A percentile compares a stretch with the other conserved stretches of the same genome.
phyloP scores from a whole-genome alignment of 2,888 invertebrate species.

The Podabrus alpinus region DNA sequence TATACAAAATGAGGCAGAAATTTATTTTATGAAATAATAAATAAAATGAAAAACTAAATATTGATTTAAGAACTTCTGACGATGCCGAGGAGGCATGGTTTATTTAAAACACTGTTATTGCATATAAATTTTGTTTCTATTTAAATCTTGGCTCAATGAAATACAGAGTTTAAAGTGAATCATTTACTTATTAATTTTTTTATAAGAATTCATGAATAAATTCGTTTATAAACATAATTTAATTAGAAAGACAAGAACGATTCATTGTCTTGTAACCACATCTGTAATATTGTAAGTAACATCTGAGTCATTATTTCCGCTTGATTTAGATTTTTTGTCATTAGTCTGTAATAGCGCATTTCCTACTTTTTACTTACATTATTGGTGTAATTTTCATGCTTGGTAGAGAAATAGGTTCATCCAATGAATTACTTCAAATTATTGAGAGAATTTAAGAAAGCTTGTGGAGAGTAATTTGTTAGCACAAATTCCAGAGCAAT shows the following conservation, averaged over 20 bases:
- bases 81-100: background rate
- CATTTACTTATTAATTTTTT: background rate
- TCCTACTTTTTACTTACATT: background rate
- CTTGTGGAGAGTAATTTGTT: background rate
- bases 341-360: background rate
- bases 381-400: background rate
- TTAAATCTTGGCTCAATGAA: background rate
- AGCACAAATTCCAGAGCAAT: background rate
- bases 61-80: background rate
- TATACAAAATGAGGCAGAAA: background rate
- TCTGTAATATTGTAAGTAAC: background rate
- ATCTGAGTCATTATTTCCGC: slow-evolving; percentile 9
- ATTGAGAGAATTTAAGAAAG: background rate
- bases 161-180: background rate
- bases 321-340: background rate
- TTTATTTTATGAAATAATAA: background rate
- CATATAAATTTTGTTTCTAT: background rate
- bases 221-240: slow-evolving; percentile 1
- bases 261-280: background rate
- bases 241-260: slow-evolving; percentile 2
- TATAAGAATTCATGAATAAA: background rate
- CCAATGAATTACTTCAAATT: background rate
- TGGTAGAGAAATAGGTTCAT: background rate
- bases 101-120: background rate
- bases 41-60: background rate